A percentile compares a stretch with the other conserved stretches of the same genome.
Evolutionary conservation across 2,797 vertebrate genomes (phyloP).

Genomic region (Clarias fuscus): DNA sequence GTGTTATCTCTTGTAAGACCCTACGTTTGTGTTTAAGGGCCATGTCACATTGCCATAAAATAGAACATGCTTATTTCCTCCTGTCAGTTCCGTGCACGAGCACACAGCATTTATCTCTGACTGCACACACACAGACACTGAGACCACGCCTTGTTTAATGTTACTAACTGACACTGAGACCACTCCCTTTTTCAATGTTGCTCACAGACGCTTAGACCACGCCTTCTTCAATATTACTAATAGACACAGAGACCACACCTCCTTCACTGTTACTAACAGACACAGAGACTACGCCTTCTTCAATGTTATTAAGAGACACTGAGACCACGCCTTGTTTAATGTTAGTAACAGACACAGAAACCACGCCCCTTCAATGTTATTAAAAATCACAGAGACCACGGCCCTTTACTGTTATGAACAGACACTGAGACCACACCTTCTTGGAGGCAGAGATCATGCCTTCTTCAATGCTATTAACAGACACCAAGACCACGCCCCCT

Average conservation of each 20-base stretch:
- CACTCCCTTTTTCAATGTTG: not conserved
- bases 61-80: conserved; percentile 4
- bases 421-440: not conserved
- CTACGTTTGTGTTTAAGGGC: conserved; percentile 30
- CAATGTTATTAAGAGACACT: not conserved
- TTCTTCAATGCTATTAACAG: not conserved
- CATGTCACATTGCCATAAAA: conserved; percentile 28
- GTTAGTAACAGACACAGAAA: not conserved
- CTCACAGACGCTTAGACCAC: not conserved
- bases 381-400: not conserved
- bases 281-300: not conserved
- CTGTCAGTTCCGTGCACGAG: not conserved
- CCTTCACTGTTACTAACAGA: not conserved
- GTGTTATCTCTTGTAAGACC: conserved; percentile 36
- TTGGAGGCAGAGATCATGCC: no score
- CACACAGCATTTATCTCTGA: not conserved
- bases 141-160: not conserved
- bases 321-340: not conserved
- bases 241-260: no score
- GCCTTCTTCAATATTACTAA: not conserved
- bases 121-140: not conserved
- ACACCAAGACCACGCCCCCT: not conserved
- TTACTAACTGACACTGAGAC: not conserved
- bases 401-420: not conserved
- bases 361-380: not conserved